These are phyloP conservation scores for Oryzias javanicus DNA, from an alignment of 2,113 vertebrate genomes.

Conservation along the genomic window DNA sequence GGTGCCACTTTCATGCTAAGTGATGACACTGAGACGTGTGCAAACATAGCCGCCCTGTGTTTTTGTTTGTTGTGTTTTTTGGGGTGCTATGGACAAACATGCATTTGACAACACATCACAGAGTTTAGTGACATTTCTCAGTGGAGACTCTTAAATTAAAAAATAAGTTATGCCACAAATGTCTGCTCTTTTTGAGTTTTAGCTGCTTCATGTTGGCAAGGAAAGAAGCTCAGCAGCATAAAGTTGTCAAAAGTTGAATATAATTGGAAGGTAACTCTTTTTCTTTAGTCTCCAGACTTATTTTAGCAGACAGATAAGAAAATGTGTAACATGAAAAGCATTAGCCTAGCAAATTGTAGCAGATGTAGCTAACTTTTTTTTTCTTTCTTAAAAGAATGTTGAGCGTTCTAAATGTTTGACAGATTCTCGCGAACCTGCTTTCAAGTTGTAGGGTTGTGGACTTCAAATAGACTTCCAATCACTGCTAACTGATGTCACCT, in stretches of 20 bases:
- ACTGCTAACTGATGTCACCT: too few relatives aligned
- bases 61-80: constrained; percentile 3
- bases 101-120: not conserved
- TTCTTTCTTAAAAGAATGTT: constrained; percentile 25
- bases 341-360: constrained; percentile 57
- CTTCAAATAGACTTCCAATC: too few relatives aligned
- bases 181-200: constrained; percentile 16
- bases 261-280: constrained; percentile 23
- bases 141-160: constrained; percentile 1
- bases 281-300: constrained; percentile 31
- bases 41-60: constrained; percentile 8
- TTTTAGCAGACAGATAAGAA: not conserved
- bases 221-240: constrained; percentile 22
- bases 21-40: constrained; percentile 16
- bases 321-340: constrained; percentile 40
- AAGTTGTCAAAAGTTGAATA: constrained; percentile 42
- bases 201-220: constrained; percentile 9
- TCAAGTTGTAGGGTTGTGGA: too few relatives aligned
- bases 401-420: constrained; percentile 3
- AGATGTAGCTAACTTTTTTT: constrained; percentile 33
- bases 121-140: constrained; percentile 10
- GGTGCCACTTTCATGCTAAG: constrained; percentile 35
- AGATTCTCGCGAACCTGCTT: too few relatives aligned
- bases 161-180: too few relatives aligned
- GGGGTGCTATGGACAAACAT: constrained; percentile 1